These are phyloP conservation scores for Saiga tatarica DNA, from an alignment of 2,113 vertebrate genomes.

Conservation along the genomic window DNA sequence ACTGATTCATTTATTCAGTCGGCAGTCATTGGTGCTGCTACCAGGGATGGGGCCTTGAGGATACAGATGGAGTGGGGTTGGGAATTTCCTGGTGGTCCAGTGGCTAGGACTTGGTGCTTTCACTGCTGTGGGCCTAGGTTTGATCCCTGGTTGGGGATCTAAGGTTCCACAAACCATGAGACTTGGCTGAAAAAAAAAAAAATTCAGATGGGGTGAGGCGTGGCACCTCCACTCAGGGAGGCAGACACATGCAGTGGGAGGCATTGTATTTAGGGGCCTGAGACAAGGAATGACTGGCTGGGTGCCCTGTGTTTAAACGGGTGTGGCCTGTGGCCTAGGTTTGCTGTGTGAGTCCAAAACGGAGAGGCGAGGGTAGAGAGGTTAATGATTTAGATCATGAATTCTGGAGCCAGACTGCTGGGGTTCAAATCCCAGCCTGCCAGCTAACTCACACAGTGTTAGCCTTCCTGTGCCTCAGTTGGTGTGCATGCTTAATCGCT, in stretches of 20 bases:
- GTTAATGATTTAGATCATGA: neutral
- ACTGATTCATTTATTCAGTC: neutral
- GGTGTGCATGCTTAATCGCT: neutral
- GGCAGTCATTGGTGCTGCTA: fast-evolving
- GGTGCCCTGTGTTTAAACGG: neutral
- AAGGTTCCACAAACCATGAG: neutral
- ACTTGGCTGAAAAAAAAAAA: neutral
- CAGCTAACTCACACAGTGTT: neutral
- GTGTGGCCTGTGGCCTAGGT: fast-evolving
- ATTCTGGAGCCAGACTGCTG: neutral
- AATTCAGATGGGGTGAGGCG: neutral
- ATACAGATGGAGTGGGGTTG: fast-evolving
- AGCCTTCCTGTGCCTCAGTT: neutral
- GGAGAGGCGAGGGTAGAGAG: neutral
- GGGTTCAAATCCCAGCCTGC: neutral
- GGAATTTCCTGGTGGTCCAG: neutral
- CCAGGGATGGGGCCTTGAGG: neutral
- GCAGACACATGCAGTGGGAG: fast-evolving
- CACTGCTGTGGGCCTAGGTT: neutral
- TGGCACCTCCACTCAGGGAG: neutral
- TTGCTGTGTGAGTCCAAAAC: neutral
- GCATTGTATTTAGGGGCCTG: neutral
- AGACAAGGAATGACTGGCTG: neutral
- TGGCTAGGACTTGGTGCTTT: neutral
- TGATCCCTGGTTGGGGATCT: neutral